A percentile compares a stretch with the other conserved stretches of the same genome.
These are phyloP conservation scores for Athene cunicularia DNA, from an alignment of 2,113 vertebrate species.

Conservation along the genomic window DNA sequence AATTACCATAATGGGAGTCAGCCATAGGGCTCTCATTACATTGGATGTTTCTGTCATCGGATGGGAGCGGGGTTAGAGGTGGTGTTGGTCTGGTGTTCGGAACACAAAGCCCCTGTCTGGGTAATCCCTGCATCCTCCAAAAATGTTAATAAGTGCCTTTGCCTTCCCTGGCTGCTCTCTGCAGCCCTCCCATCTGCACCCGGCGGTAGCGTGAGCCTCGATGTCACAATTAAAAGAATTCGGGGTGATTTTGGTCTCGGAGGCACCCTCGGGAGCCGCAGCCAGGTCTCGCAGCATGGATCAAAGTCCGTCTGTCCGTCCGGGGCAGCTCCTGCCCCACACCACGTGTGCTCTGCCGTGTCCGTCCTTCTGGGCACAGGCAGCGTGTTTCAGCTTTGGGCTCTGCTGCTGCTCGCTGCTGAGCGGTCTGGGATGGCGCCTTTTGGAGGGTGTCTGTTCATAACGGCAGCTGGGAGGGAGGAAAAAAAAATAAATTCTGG, in stretches of 20 bases:
- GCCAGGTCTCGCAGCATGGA: no score
- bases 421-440: neutral
- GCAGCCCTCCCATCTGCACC: rapidly evolving
- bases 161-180: rapidly evolving
- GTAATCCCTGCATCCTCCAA: neutral
- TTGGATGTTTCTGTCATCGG: neutral
- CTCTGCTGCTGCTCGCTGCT: neutral
- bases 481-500: neutral
- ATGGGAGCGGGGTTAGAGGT: neutral
- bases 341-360: no score
- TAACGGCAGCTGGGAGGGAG: neutral
- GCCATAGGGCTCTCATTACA: neutral
- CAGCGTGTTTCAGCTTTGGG: rapidly evolving
- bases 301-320: neutral
- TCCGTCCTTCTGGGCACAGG: neutral
- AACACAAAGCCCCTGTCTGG: rapidly evolving
- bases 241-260: neutral
- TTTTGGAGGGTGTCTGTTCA: neutral
- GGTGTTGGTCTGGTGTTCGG: neutral
- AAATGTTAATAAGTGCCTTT: rapidly evolving
- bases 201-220: neutral
- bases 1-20: rapidly evolving
- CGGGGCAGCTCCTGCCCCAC: neutral
- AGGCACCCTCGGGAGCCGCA: no score
- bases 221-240: rapidly evolving